Evolutionary conservation across 1,140 invertebrate species (phyloP).

Genomic region (Acarapis woodi): DNA sequence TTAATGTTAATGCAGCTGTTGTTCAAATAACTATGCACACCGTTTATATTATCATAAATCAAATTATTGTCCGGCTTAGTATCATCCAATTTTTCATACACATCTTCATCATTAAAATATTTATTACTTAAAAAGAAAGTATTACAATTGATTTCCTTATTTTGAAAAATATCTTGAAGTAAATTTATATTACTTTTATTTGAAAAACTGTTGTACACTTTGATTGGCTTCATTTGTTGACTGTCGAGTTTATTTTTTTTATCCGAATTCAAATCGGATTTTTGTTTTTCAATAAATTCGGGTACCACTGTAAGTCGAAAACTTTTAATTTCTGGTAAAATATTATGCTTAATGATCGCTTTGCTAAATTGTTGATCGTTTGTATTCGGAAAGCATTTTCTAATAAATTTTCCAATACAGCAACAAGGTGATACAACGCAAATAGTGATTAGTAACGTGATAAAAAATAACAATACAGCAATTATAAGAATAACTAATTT

Average conservation of each 20-base stretch:
- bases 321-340: conserved; percentile 8
- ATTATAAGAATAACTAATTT: conserved; percentile 18
- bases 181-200: neutral
- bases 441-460: conserved; percentile 17
- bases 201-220: neutral
- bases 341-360: conserved; percentile 2
- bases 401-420: conserved; percentile 17
- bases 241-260: too few relatives aligned
- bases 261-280: too few relatives aligned
- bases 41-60: too few relatives aligned
- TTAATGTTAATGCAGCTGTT: too few relatives aligned
- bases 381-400: neutral
- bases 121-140: too few relatives aligned
- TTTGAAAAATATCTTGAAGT: neutral
- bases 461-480: conserved; percentile 15
- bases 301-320: conserved; percentile 9
- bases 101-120: too few relatives aligned
- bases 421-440: conserved; percentile 22
- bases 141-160: neutral
- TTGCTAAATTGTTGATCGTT: neutral
- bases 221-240: neutral
- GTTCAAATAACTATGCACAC: too few relatives aligned
- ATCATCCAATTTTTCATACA: too few relatives aligned
- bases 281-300: conserved; percentile 1
- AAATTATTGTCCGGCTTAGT: too few relatives aligned